These are phyloP conservation scores for Botrylloides violaceus DNA, from an alignment of 23 tunicate species.

Conservation along the genomic window DNA sequence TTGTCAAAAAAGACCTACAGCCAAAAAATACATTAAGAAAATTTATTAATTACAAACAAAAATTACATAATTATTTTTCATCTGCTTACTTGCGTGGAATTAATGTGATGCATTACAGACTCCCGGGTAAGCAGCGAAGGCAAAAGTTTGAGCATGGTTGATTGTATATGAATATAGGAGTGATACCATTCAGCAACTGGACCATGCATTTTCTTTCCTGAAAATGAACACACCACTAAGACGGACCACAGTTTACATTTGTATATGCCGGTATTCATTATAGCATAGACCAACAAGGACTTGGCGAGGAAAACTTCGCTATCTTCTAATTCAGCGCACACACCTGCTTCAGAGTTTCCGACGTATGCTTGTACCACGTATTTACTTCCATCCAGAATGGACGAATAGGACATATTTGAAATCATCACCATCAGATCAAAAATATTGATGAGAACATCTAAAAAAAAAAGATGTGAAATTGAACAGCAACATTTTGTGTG, in stretches of 20 bases:
- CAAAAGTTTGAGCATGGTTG: not conserved
- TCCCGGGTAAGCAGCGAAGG: not conserved
- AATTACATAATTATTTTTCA: not conserved
- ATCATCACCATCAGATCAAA: slow-evolving; percentile 7
- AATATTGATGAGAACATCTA: not conserved
- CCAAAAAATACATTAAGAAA: not conserved
- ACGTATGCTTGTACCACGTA: not conserved
- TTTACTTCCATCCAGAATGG: not conserved
- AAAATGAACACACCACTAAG: too few relatives aligned
- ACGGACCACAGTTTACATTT: too few relatives aligned
- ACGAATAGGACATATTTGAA: not conserved
- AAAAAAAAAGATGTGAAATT: not conserved
- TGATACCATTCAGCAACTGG: slow-evolving; percentile 22
- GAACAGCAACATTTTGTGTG: too few relatives aligned
- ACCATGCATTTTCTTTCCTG: not conserved
- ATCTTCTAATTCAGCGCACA: not conserved
- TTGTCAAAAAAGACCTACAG: slow-evolving; percentile 3
- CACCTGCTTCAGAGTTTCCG: not conserved
- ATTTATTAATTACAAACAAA: not conserved
- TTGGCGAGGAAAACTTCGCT: not conserved
- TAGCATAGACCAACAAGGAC: not conserved
- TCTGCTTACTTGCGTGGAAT: not conserved
- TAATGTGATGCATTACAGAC: not conserved
- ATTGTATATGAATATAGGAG: not conserved
- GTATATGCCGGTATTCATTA: too few relatives aligned